These are phyloP conservation scores for Cepaea hortensis DNA, from an alignment of 2,888 invertebrate species.

Conservation along the genomic window DNA sequence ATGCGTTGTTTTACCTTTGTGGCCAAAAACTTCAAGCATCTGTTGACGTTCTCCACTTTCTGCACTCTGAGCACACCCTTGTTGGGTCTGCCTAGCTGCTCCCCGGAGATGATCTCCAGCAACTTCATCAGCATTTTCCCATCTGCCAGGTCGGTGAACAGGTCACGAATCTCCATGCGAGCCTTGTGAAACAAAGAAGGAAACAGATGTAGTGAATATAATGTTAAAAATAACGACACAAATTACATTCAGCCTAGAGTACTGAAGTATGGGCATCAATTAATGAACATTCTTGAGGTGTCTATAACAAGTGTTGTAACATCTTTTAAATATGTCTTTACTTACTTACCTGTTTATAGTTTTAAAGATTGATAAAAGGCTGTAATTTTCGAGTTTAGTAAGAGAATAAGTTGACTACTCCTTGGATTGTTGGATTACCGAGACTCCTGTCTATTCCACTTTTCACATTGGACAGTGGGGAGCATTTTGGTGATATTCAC, in stretches of 20 bases:
- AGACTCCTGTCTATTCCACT: too few relatives aligned
- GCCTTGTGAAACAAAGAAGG: constrained; percentile 81
- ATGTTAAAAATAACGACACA: neutral
- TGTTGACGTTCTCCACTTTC: constrained; percentile 99
- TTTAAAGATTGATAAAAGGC: too few relatives aligned
- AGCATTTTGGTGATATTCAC: too few relatives aligned
- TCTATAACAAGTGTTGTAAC: too few relatives aligned
- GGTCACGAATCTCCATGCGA: constrained; percentile 97
- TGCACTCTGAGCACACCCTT: constrained; percentile 96
- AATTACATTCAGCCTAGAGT: neutral
- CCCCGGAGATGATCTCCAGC: constrained; percentile 98
- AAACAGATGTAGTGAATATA: neutral
- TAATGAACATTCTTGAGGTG: neutral
- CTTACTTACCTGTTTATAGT: too few relatives aligned
- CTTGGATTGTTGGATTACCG: too few relatives aligned
- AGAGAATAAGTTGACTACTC: too few relatives aligned
- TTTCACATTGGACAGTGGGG: too few relatives aligned
- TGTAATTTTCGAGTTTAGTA: too few relatives aligned
- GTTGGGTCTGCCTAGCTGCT: constrained; percentile 97
- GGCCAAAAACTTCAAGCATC: constrained; percentile 94
- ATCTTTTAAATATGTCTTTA: too few relatives aligned
- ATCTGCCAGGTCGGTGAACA: constrained; percentile 96
- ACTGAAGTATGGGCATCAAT: neutral
- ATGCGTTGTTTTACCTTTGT: constrained; percentile 83
- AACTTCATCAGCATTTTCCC: constrained; percentile 93